These are phyloP conservation scores for Vanessa cardui DNA, from an alignment of 2,888 invertebrate genomes.

Conservation along the genomic window DNA sequence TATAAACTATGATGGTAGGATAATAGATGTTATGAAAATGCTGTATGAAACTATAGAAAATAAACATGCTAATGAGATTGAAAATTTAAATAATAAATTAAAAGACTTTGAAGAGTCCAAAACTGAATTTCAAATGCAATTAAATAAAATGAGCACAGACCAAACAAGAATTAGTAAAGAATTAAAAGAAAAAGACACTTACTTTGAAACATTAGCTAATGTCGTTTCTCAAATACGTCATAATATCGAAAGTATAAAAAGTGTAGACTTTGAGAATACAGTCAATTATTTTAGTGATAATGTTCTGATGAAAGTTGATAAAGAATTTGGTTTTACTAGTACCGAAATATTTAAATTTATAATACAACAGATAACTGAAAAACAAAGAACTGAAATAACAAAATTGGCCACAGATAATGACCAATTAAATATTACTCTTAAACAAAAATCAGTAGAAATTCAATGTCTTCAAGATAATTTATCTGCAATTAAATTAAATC, in stretches of 20 bases:
- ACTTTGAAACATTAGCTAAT: constrained; percentile 48
- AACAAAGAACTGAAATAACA: constrained; percentile 51
- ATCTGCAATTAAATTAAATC: constrained; percentile 52
- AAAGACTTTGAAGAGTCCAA: constrained; percentile 61
- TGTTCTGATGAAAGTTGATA: constrained; percentile 58
- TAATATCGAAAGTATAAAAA: constrained; percentile 49
- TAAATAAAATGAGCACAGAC: constrained; percentile 47
- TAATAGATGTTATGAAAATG: constrained; percentile 69
- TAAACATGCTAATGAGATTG: constrained; percentile 64
- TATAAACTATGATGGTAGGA: constrained; percentile 53
- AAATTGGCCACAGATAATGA: constrained; percentile 49
- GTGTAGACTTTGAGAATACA: constrained; percentile 43
- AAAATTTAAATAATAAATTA: constrained; percentile 67
- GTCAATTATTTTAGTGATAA: constrained; percentile 56
- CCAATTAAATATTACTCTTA: constrained; percentile 50
- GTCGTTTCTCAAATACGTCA: constrained; percentile 51
- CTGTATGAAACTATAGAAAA: constrained; percentile 58
- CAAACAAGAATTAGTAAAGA: constrained; percentile 50
- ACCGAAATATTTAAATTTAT: constrained; percentile 54
- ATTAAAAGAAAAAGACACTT: constrained; percentile 53
- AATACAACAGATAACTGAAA: constrained; percentile 50
- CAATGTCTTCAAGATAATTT: constrained; percentile 55
- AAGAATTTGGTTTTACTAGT: constrained; percentile 54
- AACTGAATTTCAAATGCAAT: constrained; percentile 50
- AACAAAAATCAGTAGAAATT: constrained; percentile 52